Conservation (phyloP, 2,113 vertebrate species). For the Aptenodytes patagonicus region DNA sequence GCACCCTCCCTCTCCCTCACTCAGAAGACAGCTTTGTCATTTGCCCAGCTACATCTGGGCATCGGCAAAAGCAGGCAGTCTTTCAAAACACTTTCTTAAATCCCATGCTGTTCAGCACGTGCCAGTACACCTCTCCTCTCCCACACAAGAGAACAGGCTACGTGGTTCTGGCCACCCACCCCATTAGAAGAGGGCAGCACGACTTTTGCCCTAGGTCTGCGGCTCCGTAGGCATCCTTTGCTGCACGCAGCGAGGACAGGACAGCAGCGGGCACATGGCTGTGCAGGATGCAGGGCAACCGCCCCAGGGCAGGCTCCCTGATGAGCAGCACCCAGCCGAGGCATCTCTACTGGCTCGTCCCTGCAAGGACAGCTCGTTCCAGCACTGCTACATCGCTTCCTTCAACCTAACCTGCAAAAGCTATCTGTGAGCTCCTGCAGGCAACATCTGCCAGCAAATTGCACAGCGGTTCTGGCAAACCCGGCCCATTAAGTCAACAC, state of each 20-base stretch:
- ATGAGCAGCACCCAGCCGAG: not conserved
- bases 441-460: not conserved
- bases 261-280: rapidly evolving
- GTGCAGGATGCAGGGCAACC: not conserved
- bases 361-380: rapidly evolving
- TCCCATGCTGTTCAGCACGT: not conserved
- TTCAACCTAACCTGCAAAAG: not conserved
- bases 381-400: not conserved
- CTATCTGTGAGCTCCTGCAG: rapidly evolving
- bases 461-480: not conserved
- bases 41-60: not conserved
- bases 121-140: not conserved
- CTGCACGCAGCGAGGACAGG: rapidly evolving
- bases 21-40: not conserved
- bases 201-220: not conserved
- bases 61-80: rapidly evolving
- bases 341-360: rapidly evolving
- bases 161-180: not conserved
- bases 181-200: rapidly evolving
- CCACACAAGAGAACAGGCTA: rapidly evolving
- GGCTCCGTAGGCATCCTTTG: not conserved
- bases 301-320: rapidly evolving
- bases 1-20: not conserved
- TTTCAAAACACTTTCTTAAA: rapidly evolving
- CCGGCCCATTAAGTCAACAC: rapidly evolving